These are phyloP conservation scores for Apoderus coryli DNA, from an alignment of 2,888 invertebrate genomes.

Conservation along the genomic window DNA sequence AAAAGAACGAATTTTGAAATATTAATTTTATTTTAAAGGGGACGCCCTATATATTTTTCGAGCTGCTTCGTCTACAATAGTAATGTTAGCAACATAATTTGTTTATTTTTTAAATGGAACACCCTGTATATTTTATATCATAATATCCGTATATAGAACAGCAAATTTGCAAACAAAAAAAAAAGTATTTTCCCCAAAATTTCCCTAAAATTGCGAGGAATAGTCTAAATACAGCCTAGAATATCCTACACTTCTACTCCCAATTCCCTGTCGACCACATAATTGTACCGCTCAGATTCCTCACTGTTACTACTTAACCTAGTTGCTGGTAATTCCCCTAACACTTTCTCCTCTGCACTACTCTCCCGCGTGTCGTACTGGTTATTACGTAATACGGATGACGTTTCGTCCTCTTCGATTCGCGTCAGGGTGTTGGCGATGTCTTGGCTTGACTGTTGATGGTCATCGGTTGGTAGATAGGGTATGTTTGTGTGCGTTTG, in stretches of 20 bases:
- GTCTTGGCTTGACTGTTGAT: constrained; percentile 15
- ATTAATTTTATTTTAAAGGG: too few relatives aligned
- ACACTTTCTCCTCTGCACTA: constrained; percentile 22
- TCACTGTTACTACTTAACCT: constrained; percentile 26
- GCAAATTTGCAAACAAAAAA: too few relatives aligned
- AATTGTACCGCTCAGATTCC: constrained; percentile 50
- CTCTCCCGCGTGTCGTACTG: constrained; percentile 17
- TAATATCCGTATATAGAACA: too few relatives aligned
- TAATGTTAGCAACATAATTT: too few relatives aligned
- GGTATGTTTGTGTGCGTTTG: constrained; percentile 64
- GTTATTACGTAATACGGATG: too few relatives aligned
- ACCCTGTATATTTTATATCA: too few relatives aligned
- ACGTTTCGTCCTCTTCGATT: constrained; percentile 16
- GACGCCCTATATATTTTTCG: too few relatives aligned
- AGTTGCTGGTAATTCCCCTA: constrained; percentile 33
- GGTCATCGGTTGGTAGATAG: constrained; percentile 44
- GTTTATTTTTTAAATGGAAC: too few relatives aligned
- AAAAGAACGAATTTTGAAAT: too few relatives aligned
- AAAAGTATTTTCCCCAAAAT: too few relatives aligned
- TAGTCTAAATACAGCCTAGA: constrained; percentile 5
- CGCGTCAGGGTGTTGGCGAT: too few relatives aligned
- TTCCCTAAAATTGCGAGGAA: background rate
- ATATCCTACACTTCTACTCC: constrained; percentile 63
- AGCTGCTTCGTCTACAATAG: too few relatives aligned
- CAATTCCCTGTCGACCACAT: constrained; percentile 68